Conservation (phyloP, 2,113 vertebrate genomes). For the Lamprologus ornatipinnis region DNA sequence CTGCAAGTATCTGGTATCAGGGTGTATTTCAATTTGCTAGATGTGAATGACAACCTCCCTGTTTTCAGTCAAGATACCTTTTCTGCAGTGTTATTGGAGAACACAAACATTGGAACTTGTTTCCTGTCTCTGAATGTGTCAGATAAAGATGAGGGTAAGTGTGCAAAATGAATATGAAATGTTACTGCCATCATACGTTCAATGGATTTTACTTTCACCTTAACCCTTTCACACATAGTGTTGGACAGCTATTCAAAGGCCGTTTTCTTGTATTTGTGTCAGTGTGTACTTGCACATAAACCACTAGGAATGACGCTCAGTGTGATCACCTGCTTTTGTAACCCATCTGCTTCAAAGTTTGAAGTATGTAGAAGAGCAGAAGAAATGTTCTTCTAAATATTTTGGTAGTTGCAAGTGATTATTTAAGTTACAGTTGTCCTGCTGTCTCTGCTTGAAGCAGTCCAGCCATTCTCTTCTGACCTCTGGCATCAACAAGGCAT, state of each 20-base stretch:
- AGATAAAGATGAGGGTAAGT: constrained; percentile 70
- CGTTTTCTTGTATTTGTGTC: neutral
- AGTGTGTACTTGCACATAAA: neutral
- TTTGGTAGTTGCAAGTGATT: neutral
- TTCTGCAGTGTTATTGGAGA: constrained; percentile 51
- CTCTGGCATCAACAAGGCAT: neutral
- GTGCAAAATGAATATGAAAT: neutral
- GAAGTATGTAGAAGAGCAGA: neutral
- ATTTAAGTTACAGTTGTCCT: neutral
- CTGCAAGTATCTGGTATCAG: constrained; percentile 51
- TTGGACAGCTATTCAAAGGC: neutral
- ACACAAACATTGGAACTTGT: constrained; percentile 46
- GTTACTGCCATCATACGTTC: neutral
- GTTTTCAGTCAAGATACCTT: constrained; percentile 48
- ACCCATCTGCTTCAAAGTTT: neutral
- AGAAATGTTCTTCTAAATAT: neutral
- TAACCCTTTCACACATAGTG: neutral
- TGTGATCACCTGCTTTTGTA: neutral
- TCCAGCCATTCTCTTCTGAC: neutral
- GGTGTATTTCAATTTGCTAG: constrained; percentile 70
- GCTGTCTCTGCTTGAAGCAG: neutral
- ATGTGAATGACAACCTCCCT: constrained; percentile 73
- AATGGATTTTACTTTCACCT: neutral
- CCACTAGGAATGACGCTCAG: neutral
- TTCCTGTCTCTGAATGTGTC: constrained; percentile 65